phyloP scores from a whole-genome alignment of 2,113 vertebrate genomes.

The Catagonus wagneri region DNA sequence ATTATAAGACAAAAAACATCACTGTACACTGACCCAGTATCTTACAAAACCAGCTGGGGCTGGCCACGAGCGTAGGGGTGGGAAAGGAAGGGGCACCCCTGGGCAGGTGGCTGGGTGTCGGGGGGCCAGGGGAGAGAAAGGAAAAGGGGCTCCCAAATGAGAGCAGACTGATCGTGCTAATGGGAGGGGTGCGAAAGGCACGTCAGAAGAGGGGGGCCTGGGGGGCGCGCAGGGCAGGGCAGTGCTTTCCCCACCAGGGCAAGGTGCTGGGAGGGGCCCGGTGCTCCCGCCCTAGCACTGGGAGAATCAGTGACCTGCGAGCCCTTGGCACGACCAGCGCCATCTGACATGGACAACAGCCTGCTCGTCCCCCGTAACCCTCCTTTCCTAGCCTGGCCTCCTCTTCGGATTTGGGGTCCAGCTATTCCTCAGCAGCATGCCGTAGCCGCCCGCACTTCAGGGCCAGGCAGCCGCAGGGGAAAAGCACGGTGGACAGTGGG shows the following conservation, averaged over 20 bases:
- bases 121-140: neutral
- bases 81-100: slow-evolving; percentile 52
- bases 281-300: slow-evolving; percentile 61
- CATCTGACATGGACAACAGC: slow-evolving; percentile 10
- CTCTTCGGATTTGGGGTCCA: slow-evolving; percentile 41
- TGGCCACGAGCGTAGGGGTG: slow-evolving; percentile 40
- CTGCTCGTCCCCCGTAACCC: slow-evolving; percentile 6
- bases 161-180: slow-evolving; percentile 88
- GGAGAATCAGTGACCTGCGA: slow-evolving; percentile 64
- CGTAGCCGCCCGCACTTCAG: slow-evolving; percentile 16
- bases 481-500: slow-evolving; percentile 48
- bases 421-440: slow-evolving; percentile 28
- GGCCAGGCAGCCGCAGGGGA: slow-evolving; percentile 50
- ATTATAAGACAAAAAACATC: slow-evolving; percentile 96
- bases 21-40: slow-evolving; percentile 96
- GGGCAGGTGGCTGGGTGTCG: slow-evolving; percentile 64
- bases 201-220: slow-evolving; percentile 75
- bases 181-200: slow-evolving; percentile 87
- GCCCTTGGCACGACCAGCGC: slow-evolving; percentile 62
- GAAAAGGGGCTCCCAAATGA: slow-evolving; percentile 73
- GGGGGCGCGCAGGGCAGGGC: slow-evolving; percentile 24
- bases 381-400: slow-evolving; percentile 43
- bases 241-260: slow-evolving; percentile 72
- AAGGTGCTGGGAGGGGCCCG: slow-evolving; percentile 70
- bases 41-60: slow-evolving; percentile 97